A percentile compares a stretch with the other conserved stretches of the same genome.
phyloP scores from a whole-genome alignment of 1,140 invertebrate genomes.

The Bombus waltoni region DNA sequence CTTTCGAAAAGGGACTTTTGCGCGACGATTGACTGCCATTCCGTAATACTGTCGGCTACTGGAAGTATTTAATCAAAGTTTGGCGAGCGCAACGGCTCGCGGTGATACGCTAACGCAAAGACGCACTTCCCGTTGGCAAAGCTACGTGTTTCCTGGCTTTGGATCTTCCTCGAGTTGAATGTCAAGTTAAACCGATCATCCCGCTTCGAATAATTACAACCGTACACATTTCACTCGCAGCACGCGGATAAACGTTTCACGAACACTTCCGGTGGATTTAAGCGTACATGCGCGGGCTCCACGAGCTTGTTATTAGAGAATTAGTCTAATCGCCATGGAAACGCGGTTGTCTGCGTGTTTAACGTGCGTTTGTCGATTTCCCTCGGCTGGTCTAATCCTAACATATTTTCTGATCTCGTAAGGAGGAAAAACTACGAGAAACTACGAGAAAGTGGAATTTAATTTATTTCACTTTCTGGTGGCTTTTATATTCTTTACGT shows the following conservation, averaged over 20 bases:
- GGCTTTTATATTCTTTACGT: background rate
- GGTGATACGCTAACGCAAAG: background rate
- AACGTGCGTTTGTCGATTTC: background rate
- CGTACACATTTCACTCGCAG: background rate
- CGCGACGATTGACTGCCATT: background rate
- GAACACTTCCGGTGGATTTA: background rate
- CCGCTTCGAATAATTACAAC: background rate
- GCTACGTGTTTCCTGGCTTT: background rate
- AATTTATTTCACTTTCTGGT: background rate
- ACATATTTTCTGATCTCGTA: background rate
- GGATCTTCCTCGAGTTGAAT: background rate
- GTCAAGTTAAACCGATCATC: background rate
- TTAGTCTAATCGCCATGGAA: background rate
- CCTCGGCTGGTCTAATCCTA: background rate
- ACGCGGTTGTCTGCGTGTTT: background rate
- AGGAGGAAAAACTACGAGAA: background rate
- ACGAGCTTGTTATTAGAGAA: background rate
- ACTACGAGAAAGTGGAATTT: background rate
- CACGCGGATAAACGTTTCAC: background rate
- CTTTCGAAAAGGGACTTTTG: background rate
- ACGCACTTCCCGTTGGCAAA: background rate
- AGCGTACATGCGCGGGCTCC: background rate
- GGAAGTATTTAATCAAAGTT: constrained; percentile 4
- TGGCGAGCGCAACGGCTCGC: background rate
- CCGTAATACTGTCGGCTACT: background rate